Evolutionary conservation across 2,113 vertebrate species (phyloP).

Genomic region (Corythornis madagascariensis): DNA sequence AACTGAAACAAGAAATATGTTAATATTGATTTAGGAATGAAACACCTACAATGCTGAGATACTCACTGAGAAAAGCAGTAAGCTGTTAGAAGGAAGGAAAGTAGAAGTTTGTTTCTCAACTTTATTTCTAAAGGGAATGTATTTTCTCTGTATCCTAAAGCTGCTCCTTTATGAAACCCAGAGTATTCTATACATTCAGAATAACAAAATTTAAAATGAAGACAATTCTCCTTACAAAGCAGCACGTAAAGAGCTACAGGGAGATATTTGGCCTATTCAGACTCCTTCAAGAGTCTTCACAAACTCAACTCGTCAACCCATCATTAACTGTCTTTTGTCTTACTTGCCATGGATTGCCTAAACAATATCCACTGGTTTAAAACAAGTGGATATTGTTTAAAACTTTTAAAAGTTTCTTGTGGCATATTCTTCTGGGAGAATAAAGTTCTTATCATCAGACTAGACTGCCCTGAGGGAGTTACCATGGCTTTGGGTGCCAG

Average conservation of each 20-base stretch:
- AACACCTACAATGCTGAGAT: not conserved
- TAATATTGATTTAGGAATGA: slow-evolving; percentile 17
- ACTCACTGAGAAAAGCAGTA: not conserved
- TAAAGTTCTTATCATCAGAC: not conserved
- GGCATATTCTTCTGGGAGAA: not conserved
- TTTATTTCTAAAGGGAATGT: not conserved
- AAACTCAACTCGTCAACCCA: not conserved
- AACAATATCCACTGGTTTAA: not conserved
- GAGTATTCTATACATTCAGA: not conserved
- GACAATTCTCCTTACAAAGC: not conserved
- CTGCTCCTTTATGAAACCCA: not conserved
- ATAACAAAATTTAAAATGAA: not conserved
- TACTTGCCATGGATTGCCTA: not conserved
- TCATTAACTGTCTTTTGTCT: not conserved
- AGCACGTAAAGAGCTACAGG: not conserved
- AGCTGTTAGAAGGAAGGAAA: not conserved
- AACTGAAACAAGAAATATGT: not conserved
- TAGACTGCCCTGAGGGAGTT: not conserved
- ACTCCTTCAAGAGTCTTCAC: not conserved
- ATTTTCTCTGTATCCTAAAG: not conserved
- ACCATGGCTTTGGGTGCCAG: not conserved
- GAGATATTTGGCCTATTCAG: not conserved
- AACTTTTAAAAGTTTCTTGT: too few species aligned
- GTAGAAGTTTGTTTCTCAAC: not conserved
- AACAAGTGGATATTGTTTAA: not conserved